phyloP scores from a whole-genome alignment of 1,140 invertebrate genomes.

The Stegodyphus mimosarum region DNA sequence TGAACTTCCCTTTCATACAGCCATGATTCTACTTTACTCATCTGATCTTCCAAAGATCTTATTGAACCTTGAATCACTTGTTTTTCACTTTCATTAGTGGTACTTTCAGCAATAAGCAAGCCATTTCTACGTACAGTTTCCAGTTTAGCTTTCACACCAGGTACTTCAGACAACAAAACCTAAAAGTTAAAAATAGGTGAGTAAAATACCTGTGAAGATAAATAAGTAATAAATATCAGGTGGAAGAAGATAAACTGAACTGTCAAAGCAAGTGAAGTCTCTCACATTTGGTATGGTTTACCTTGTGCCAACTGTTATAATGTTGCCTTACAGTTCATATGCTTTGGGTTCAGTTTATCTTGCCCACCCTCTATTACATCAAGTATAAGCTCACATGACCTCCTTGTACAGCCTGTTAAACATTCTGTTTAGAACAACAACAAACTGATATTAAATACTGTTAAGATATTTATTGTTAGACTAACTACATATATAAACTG shows the following conservation, averaged over 20 bases:
- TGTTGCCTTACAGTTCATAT: no score
- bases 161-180: conserved; percentile 80
- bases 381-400: no score
- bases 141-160: conserved; percentile 78
- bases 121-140: conserved; percentile 83
- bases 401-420: no score
- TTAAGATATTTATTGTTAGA: no score
- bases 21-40: conserved; percentile 79
- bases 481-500: no score
- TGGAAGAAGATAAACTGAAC: neutral
- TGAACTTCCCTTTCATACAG: conserved; percentile 85
- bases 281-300: no score
- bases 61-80: conserved; percentile 81
- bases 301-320: no score
- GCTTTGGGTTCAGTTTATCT: no score
- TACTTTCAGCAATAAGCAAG: conserved; percentile 81
- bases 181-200: conserved; percentile 65
- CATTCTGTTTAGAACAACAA: no score
- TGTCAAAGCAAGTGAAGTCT: no score
- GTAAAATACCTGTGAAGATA: neutral
- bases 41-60: conserved; percentile 79
- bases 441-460: no score
- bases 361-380: no score
- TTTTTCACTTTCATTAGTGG: conserved; percentile 80
- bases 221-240: neutral